These are phyloP conservation scores for Protonibea diacanthus DNA, from an alignment of 2,797 vertebrate species.

Conservation along the genomic window DNA sequence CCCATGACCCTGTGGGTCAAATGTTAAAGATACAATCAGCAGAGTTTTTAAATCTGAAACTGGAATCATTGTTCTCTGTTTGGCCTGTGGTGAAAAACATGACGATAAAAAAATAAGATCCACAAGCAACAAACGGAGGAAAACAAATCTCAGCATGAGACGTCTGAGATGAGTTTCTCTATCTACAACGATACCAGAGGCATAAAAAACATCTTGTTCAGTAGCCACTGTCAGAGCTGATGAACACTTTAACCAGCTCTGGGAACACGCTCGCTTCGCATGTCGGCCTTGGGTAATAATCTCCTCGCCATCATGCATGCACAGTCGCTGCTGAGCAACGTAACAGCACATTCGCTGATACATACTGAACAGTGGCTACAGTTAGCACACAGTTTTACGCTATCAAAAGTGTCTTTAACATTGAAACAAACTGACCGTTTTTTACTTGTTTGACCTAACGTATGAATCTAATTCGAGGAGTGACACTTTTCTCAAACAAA, in stretches of 20 bases:
- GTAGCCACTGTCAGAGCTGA: slow-evolving; percentile 11
- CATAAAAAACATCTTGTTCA: slow-evolving; percentile 13
- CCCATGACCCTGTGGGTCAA: slow-evolving; percentile 43
- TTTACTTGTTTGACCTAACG: too few relatives aligned
- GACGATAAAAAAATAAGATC: background rate
- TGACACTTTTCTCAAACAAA: too few relatives aligned
- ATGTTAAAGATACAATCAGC: background rate
- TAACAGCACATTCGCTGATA: background rate
- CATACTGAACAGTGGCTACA: background rate
- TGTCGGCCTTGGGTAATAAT: slow-evolving; percentile 30
- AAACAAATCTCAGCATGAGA: background rate
- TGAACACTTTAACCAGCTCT: slow-evolving; percentile 17
- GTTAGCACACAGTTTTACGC: too few relatives aligned
- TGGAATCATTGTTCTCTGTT: background rate
- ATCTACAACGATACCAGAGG: background rate
- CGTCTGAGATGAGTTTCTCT: background rate
- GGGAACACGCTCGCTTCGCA: background rate
- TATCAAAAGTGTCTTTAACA: too few relatives aligned
- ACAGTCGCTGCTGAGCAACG: slow-evolving; percentile 8
- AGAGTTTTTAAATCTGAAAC: background rate
- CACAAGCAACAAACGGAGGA: background rate
- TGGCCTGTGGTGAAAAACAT: slow-evolving; percentile 9
- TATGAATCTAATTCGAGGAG: too few relatives aligned
- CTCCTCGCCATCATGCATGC: background rate
- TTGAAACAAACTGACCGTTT: too few relatives aligned